Conservation (phyloP, 2,888 invertebrate genomes). For the Cheiracanthium punctorium region DNA sequence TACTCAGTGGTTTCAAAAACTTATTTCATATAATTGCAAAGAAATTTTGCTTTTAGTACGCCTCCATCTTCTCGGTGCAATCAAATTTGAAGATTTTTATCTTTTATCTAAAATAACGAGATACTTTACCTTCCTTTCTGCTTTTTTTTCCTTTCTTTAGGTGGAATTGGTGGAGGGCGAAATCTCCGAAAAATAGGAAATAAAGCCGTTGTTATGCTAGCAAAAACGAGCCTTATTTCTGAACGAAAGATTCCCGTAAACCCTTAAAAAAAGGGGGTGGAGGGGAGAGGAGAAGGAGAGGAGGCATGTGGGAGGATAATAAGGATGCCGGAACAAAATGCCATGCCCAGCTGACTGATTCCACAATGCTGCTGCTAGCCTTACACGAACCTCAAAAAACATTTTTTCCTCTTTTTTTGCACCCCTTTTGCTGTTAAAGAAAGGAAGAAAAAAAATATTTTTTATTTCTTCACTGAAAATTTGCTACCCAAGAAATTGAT, state of each 20-base stretch:
- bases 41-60: too few species aligned
- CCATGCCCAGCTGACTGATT: constrained; percentile 46
- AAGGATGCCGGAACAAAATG: constrained; percentile 45
- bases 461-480: not conserved
- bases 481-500: not conserved
- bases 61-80: too few species aligned
- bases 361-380: not conserved
- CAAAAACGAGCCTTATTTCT: too few species aligned
- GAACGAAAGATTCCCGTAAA: too few species aligned
- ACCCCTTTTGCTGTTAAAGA: not conserved
- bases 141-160: not conserved
- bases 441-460: not conserved
- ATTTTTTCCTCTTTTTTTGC: not conserved
- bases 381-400: not conserved
- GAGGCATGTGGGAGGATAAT: constrained; percentile 11
- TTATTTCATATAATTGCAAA: too few species aligned
- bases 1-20: too few species aligned
- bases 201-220: not conserved
- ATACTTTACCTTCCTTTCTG: not conserved
- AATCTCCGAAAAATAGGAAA: not conserved
- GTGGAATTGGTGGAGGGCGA: not conserved
- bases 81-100: not conserved
- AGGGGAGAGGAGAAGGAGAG: not conserved
- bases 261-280: not conserved
- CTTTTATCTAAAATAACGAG: not conserved